These are phyloP conservation scores for Pangasius larnaudii DNA, from an alignment of 2,797 vertebrate genomes.

Conservation along the genomic window DNA sequence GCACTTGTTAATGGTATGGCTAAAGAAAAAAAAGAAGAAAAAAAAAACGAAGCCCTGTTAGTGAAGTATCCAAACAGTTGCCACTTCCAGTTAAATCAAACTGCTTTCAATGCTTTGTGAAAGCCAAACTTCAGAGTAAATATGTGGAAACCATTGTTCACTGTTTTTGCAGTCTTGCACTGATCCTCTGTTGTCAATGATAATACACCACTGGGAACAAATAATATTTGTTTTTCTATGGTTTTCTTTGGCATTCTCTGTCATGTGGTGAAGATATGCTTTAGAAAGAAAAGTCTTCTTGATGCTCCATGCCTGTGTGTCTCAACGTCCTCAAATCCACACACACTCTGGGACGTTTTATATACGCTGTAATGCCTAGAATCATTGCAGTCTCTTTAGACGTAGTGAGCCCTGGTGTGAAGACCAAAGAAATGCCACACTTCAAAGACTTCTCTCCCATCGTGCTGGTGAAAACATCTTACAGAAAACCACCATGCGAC, in stretches of 20 bases:
- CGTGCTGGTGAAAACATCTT: slow-evolving; percentile 42
- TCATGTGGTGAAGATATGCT: slow-evolving; percentile 49
- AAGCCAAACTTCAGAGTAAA: slow-evolving; percentile 25
- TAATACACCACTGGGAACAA: slow-evolving; percentile 52
- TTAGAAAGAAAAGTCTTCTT: slow-evolving; percentile 38
- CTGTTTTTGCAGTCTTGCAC: slow-evolving; percentile 29
- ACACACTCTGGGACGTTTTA: slow-evolving; percentile 39
- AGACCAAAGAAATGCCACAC: slow-evolving; percentile 53
- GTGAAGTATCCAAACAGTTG: not conserved
- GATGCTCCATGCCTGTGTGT: slow-evolving; percentile 39
- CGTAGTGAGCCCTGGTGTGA: slow-evolving; percentile 46
- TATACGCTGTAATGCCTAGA: slow-evolving; percentile 29
- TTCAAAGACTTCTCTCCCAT: slow-evolving; percentile 51
- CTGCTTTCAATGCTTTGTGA: not conserved
- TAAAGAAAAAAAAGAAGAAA: not conserved
- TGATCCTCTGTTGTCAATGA: slow-evolving; percentile 45
- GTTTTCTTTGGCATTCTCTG: slow-evolving; percentile 49
- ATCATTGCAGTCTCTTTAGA: slow-evolving; percentile 26
- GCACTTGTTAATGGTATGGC: not conserved
- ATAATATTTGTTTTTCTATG: slow-evolving; percentile 55
- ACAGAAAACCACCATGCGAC: slow-evolving; percentile 35
- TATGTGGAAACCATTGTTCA: slow-evolving; percentile 37
- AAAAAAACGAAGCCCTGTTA: not conserved
- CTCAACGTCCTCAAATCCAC: slow-evolving; percentile 42
- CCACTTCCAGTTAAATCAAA: slow-evolving; percentile 7